These are phyloP conservation scores for Prunella himalayana DNA, from an alignment of 2,113 vertebrate species.

Conservation along the genomic window DNA sequence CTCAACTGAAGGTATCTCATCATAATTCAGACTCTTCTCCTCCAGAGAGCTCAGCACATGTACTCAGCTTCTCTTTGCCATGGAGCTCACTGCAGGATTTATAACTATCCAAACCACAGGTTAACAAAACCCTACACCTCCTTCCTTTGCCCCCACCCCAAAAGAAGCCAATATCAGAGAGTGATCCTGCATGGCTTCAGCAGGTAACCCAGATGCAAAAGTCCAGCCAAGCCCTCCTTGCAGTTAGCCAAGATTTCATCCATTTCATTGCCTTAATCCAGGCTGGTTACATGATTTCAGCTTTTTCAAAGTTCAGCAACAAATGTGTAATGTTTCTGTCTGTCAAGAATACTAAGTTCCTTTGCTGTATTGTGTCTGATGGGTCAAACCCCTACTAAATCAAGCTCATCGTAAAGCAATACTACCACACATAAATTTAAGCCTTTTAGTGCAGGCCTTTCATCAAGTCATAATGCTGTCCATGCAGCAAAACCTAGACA, in stretches of 20 bases:
- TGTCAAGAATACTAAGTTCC: background rate
- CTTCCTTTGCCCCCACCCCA: background rate
- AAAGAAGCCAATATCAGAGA: background rate
- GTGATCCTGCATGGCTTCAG: background rate
- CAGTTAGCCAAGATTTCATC: background rate
- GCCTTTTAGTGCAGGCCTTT: conserved; percentile 32
- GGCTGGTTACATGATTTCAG: background rate
- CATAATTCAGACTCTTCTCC: background rate
- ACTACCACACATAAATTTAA: conserved; percentile 31
- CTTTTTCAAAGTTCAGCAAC: background rate
- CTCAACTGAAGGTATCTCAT: rapidly evolving
- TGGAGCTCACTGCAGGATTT: background rate
- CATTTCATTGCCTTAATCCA: background rate
- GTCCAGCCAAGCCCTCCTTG: background rate
- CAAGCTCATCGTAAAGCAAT: conserved; percentile 6
- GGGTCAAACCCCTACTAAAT: conserved; percentile 25
- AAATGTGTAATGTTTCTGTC: background rate
- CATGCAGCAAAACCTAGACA: background rate
- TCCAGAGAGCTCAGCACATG: background rate
- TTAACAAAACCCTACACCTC: background rate
- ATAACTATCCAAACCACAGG: background rate
- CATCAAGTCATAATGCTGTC: conserved; percentile 36
- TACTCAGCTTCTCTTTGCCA: background rate
- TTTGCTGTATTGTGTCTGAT: background rate
- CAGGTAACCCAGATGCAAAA: background rate